Base-by-base conservation (phyloP, 2,888 invertebrate species). In the Timema cristinae region DNA sequence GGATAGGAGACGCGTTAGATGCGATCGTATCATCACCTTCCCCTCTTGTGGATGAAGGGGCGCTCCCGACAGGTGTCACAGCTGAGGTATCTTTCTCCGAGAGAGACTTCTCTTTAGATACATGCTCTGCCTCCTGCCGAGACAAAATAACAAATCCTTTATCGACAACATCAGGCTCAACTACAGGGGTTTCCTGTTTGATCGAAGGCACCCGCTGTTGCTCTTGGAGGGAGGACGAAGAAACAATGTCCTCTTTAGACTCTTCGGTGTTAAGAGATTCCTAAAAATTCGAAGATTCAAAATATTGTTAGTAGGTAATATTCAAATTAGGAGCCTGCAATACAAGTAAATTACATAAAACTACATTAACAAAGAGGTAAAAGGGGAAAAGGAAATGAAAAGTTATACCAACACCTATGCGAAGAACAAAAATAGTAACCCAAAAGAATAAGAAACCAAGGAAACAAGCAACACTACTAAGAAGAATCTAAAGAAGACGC, bases 1-100 rank as follows among this genome's bases (percentile, higher is more conserved):
- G 90, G 88, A 91, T 90, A 70, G 90, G 89, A 54, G 76, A 76
- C 49, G 74, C 73, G 67, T 86, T 86, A 0, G 90, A 90, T 81
- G 90, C 90, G 67, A 91, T 86, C 7, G 90, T 90, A 75, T 86
- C 83, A 77, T 88, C 87, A 52, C 51, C 71, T 54, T 63, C 66
- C 13, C n/a, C 49, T 32, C 16, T 50, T 59, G 56, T 48, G n/a
- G 47, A 32, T 69, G 51, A 16, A 9, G 48, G 68, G n/a, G 1
- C 48, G n/a, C 49, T 49, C n/a, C 66, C 49, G 32, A 47, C 13
- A 49, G 9, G 49, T 66, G 49, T n/a, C 13, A 49, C 5, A n/a
- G n/a, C 32, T 32, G 47, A 11, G 49, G 66, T 15, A 8, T 5
- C 47, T 66, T 66, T 8, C 10, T 48, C 10, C 13, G 47, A 47